Percentiles rank a stretch among this genome's conserved stretches.
Evolutionary conservation across 2,113 vertebrate species (phyloP).

Genomic region (Eclectus roratus): DNA sequence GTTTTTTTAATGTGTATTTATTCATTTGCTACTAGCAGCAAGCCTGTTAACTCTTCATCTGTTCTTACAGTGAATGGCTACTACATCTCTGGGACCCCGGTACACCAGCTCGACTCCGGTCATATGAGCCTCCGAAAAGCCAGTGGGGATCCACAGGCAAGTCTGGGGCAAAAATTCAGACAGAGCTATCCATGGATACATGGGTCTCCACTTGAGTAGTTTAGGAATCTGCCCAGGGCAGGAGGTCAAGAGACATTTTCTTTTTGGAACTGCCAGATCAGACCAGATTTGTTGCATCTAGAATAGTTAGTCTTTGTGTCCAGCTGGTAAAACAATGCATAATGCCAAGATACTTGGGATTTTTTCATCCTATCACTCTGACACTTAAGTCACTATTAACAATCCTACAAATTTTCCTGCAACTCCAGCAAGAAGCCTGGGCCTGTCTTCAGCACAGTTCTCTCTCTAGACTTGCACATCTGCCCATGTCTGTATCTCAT

Average conservation of each 20-base stretch:
- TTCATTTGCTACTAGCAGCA: background rate
- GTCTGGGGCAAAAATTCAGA: background rate
- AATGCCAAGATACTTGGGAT: background rate
- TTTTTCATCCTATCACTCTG: background rate
- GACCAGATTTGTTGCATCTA: background rate
- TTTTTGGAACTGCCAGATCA: background rate
- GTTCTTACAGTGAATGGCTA: slow-evolving; percentile 91
- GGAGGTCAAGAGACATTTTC: background rate
- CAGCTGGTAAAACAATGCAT: background rate
- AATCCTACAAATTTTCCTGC: background rate
- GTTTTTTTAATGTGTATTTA: background rate
- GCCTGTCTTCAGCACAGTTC: slow-evolving; percentile 4
- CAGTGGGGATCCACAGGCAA: slow-evolving; percentile 88
- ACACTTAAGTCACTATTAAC: background rate
- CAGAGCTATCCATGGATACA: background rate
- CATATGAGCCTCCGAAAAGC: slow-evolving; percentile 83
- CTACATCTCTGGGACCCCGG: slow-evolving; percentile 84
- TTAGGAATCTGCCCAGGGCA: background rate
- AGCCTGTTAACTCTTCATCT: slow-evolving; percentile 17
- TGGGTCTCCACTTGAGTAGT: background rate
- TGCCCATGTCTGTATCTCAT: background rate
- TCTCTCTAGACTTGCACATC: background rate
- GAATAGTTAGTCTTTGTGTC: background rate
- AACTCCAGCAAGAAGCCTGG: background rate
- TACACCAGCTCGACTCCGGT: slow-evolving; percentile 81